Evolutionary conservation across 2,888 invertebrate species (phyloP), one percentile per base, ranked within the genome.

Genomic region (Tenodera sinensis): DNA sequence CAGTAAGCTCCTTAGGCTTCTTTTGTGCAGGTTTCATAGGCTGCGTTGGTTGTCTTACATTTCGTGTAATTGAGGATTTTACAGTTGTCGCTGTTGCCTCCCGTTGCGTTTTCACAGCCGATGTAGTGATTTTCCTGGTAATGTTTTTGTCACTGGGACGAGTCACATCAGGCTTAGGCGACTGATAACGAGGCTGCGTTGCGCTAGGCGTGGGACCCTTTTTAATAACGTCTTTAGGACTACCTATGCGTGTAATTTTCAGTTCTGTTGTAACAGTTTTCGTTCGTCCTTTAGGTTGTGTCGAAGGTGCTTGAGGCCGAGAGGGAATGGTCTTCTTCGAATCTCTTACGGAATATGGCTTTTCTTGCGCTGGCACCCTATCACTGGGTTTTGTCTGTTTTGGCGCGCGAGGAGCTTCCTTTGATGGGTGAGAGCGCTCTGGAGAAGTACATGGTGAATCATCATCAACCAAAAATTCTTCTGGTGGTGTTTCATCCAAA

Each of bases 401-500:
- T 42, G 83, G 84, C n/a, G 88, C 89, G 4, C 83, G 87, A 85
- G 47, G 28, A 84, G 54, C 12, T 81, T 42, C 14, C 82, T 83
- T 84, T 54, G 88, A 27, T 42, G 86, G 83, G 54, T 83, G n/a
- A 20, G 6, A 71, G 54, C 54, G 54, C 25, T 71, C 54, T 71
- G 84, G 85, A n/a, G 83, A 84, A 30, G 84, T 54, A 71, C 42
- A 81, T 28, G 89, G 89, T 27, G 88, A 88, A 83, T 90, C 88
- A 30, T 95, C 94, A 88, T 94, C 94, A 91, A 94, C 95, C 90
- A 93, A 93, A 91, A 95, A 94, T 92, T 95, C 94, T 42, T 91
- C 91, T 6, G 92, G 92, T 15, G 92, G 92, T 25, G 91, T 88
- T 83, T 92, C 92, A 88, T 92, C 91, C 85, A 83, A 83, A 30